Evolutionary conservation across 2,797 vertebrate genomes (phyloP), one percentile per base, ranked within the genome.

Genomic region (Peromyscus melanophrys): DNA sequence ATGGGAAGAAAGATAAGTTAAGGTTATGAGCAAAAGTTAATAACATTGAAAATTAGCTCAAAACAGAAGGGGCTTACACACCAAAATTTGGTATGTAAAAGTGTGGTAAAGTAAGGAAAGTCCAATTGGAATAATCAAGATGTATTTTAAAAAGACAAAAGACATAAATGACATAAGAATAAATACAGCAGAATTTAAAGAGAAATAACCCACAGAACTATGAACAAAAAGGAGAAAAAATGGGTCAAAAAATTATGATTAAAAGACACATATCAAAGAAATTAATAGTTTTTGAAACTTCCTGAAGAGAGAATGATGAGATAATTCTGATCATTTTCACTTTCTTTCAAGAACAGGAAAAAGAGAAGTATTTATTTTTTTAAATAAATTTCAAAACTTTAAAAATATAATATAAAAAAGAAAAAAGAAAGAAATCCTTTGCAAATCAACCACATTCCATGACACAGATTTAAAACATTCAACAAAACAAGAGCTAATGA

Each of bases 21-120:
- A 94, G 21, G 12, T 67, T 91, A 75, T 90, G 61, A 92, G 37
- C 1, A 82, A 31, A 95, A 85, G 86, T 57, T n/a, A 82, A 43
- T 23, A 55, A 61, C 34, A 89, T 13, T 82, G 1, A 82, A 89
- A 86, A 34, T 82, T 46, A 77, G 1, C 4, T 7, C 19, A 83
- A 89, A 93, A 85, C 43, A 2, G 21, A n/a, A 25, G 46, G 4
- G 4, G 3, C 16, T 76, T 49, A 69, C 25, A 55, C 1, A n/a
- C 5, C n/a, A 82, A 92, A 94, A 6, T 83, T 14, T 71, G 85
- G 77, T 80, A 31, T 12, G 10, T 2, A 29, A 43, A 88, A 6
- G 27, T 65, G 2, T 40, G 55, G 46, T 86, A n/a, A 78, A 78
- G 2, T 55, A n/a, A 19, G 13, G 19, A 84, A 34, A 65, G n/a